Base-by-base conservation (phyloP, 2,113 vertebrate genomes). In the Calcarius ornatus region DNA sequence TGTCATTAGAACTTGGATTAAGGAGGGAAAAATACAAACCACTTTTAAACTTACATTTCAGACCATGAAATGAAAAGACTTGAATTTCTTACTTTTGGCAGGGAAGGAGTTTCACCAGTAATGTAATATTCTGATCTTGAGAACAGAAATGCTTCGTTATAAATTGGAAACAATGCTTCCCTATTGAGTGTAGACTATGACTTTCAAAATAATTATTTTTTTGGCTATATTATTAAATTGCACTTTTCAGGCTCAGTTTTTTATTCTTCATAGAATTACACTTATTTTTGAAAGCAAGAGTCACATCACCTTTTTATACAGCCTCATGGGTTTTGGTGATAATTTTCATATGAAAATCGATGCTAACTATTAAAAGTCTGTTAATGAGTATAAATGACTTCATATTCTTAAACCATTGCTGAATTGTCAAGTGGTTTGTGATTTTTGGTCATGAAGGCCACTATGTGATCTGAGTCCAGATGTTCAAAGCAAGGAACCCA, bases 1-100 rank as follows among this genome's bases (percentile, higher is more conserved):
- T 94, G 53, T 95, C 88, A 95, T 96, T 97, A 96, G 33, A 89
- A 73, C 27, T 86, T 43, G 61, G 81, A 94, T 95, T 93, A 88
- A 9, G 54, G 10, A 6, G 21, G 4, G 15, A 3, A 23, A 33
- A 25, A 30, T 38, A 15, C 31, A 16, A 53, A 73, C 27, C 7
- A 81, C 59, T 92, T 97, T 94, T 68, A 82, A 87, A 95, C 61
- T 94, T 91, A 45, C 37, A 57, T 97, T 95, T 94, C 83, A 87
- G 91, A 59, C 61, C 66, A 75, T 88, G 45, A 94, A 96, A 92
- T 81, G 28, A 70, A 95, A 60, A 92, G 51, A 65, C 69, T 75
- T 94, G 59, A 79, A 23, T 93, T 95, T 93, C 61, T 92, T 81
- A 31, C 10, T 89, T 88, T 96, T 92, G 96, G 76, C 94, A 95